These are phyloP conservation scores for Machimus rusticus DNA, from an alignment of 2,888 invertebrate genomes.

Conservation along the genomic window DNA sequence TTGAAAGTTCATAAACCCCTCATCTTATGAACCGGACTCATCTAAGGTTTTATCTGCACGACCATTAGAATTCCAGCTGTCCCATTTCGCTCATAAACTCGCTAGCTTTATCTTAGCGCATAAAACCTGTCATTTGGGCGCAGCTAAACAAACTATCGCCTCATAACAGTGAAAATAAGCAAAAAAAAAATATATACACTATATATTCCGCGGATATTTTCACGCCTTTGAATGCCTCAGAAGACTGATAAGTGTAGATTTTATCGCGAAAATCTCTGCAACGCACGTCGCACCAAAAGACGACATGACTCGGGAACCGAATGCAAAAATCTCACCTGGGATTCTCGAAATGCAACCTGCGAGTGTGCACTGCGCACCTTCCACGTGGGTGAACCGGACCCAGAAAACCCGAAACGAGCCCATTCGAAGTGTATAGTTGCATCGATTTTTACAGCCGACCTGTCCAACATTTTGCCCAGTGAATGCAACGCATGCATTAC, in stretches of 20 bases:
- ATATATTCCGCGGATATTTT: neutral
- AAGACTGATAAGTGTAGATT: conserved; percentile 6
- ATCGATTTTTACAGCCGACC: neutral
- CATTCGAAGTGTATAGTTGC: neutral
- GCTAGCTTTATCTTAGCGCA: neutral
- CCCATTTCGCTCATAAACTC: neutral
- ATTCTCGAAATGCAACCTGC: neutral
- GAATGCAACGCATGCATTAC: neutral
- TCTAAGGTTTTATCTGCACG: neutral
- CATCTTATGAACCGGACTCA: neutral
- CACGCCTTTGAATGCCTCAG: neutral
- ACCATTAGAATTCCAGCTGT: neutral
- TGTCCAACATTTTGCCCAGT: neutral
- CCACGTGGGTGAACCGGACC: conserved; percentile 33
- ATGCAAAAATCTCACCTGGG: neutral
- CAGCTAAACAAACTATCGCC: neutral
- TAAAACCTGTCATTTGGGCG: neutral
- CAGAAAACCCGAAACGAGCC: neutral
- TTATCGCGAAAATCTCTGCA: neutral
- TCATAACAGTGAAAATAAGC: neutral
- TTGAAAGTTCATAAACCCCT: neutral
- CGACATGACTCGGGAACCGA: neutral
- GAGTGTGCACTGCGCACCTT: neutral
- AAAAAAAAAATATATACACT: too few relatives aligned
- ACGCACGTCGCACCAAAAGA: neutral